phyloP scores from a whole-genome alignment of 2,113 vertebrate genomes.

The Poeciliopsis turrubarensis region DNA sequence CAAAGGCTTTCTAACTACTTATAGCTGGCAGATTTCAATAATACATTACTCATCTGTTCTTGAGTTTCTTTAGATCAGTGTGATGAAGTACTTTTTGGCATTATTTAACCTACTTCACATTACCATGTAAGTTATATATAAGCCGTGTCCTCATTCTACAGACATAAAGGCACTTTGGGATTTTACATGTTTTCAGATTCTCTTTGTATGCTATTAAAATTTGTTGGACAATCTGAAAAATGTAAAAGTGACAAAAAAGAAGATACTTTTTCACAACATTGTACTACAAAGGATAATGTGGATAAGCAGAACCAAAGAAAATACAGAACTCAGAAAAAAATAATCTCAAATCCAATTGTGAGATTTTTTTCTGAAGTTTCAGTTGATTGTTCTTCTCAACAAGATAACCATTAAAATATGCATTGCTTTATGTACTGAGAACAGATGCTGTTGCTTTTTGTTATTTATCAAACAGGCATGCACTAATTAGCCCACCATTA shows the following conservation, averaged over 20 bases:
- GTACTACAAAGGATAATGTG: not conserved
- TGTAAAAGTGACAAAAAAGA: too few relatives aligned
- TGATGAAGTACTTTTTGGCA: not conserved
- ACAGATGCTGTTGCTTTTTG: slow-evolving; percentile 6
- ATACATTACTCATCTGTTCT: not conserved
- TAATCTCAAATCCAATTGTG: not conserved
- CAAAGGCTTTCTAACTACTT: not conserved
- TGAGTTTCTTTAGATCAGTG: not conserved
- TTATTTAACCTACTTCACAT: too few relatives aligned
- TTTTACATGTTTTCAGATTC: too few relatives aligned
- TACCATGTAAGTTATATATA: too few relatives aligned
- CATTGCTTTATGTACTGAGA: not conserved
- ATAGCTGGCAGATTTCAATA: not conserved
- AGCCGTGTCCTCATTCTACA: too few relatives aligned
- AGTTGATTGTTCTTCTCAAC: not conserved
- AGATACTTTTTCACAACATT: not conserved
- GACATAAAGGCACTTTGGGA: too few relatives aligned
- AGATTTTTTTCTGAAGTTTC: not conserved
- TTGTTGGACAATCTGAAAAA: too few relatives aligned
- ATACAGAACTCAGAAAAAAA: not conserved
- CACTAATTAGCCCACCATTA: slow-evolving; percentile 6
- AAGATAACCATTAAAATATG: not conserved
- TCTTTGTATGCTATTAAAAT: too few relatives aligned
- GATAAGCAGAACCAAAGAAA: too few relatives aligned
- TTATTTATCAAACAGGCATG: not conserved